Evolutionary conservation across 2,113 vertebrate species (phyloP), one percentile per base, ranked within the genome.

Genomic region (Peromyscus maniculatus): DNA sequence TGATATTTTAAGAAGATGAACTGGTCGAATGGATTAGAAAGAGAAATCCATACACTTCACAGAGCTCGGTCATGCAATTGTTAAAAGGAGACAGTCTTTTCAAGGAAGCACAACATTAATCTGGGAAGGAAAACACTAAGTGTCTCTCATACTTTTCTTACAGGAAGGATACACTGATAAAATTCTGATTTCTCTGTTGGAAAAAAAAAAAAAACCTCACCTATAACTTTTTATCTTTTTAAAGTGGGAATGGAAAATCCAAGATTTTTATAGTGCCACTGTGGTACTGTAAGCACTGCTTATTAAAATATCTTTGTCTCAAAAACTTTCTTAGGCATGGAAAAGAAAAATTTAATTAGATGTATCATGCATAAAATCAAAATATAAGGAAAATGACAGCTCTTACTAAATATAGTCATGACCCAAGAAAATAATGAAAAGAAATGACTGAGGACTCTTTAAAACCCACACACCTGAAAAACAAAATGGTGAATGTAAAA

Each of bases 361-460:
- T 94, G 0, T 64, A 74, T 52, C 46, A 31, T 43, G 22, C 83
- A 39, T 75, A 89, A 96, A 87, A 96, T 5, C 43, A 78, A 97
- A 94, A 87, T 11, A 13, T 52, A 93, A 59, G 62, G 91, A 94
- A 97, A 95, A 77, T 49, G 52, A 91, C 10, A 92, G 43, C 28
- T 84, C 33, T 89, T 90, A 74, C 46, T 72, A 97, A 97, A 93
- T 80, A 46, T 8, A 94, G 55, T 87, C 46, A 96, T 13, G 67
- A 72, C 36, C 87, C 55, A 43, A 96, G 62, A 89, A 69, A 94
- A 82, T 67, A 83, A 95, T 49, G n/a, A 89, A 49, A 8, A 92
- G 46, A 96, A 89, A 87, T 77, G 52, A 94, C 49, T 72, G 71
- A 87, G 33, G 64, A 77, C 4, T 67, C 26, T 46, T 91, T 89